Base-by-base conservation (phyloP, 1,140 invertebrate species). In the Scaptodrosophila lebanonensis region DNA sequence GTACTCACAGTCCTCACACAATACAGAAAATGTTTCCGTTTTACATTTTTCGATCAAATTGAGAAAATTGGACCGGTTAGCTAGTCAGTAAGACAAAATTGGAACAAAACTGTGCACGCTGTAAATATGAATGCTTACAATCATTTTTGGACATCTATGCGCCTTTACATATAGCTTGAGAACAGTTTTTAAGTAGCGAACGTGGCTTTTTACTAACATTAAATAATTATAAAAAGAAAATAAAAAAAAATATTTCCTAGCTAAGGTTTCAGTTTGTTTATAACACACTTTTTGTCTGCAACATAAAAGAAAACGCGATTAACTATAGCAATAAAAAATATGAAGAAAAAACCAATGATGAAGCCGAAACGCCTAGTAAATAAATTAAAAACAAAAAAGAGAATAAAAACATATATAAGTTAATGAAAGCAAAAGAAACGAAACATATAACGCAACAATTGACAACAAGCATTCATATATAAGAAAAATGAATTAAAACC, bases 401-500 rank as follows among this genome's bases (percentile, higher is more conserved):
- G 44, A 62, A 30, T 35, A 43, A 43, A 62, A 45, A 58, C 27
- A 52, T 39, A 44, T 16, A 54, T 44, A 60, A 30, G 43, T 59
- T 59, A 71, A 39, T 68, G 51, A 68, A 69, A 75, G 72, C 73
- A 77, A 77, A 79, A 79, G 47, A 56, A 52, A 59, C 18, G 12
- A 64, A 64, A 66, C 43, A 76, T 60, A 59, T 52, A 76, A 56
- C 29, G 72, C 59, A 77, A 77, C 66, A 58, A 77, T 62, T 70
- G 71, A 76, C 71, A 75, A 75, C 71, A 76, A 66, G 45, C 63
- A 66, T 73, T 73, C 58, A 70, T 70, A 54, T 50, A 54, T 69
- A 60, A 56, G 43, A 29, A 53, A 69, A 58, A 66, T 82, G 69
- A 67, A 82, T 70, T 82, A 66, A 79, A 82, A 72, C 75, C 71